Conservation (phyloP, 2,113 vertebrate genomes). For the Corythoichthys intestinalis region DNA sequence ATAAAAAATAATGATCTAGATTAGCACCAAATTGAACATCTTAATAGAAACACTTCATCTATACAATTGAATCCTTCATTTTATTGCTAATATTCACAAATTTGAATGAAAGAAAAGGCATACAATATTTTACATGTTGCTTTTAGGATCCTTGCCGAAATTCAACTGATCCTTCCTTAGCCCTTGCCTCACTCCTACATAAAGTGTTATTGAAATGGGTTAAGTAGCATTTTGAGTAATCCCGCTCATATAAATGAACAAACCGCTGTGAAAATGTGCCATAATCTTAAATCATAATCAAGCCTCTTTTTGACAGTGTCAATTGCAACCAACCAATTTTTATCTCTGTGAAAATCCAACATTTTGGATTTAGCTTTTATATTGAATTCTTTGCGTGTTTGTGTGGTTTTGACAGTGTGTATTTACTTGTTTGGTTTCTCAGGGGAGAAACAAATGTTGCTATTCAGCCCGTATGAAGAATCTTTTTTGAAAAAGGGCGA, state of each 20-base stretch:
- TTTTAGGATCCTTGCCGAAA: background rate
- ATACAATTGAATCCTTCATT: too few species aligned
- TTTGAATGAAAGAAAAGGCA: background rate
- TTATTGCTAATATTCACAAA: background rate
- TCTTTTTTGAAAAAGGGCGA: constrained; percentile 39
- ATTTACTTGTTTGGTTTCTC: constrained; percentile 10
- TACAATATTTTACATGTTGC: background rate
- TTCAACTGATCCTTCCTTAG: background rate
- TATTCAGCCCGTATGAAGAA: constrained; percentile 23
- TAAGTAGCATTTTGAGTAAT: background rate
- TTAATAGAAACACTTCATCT: too few species aligned
- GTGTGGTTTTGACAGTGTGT: background rate
- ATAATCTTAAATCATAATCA: background rate
- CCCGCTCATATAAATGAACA: background rate
- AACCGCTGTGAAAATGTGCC: background rate
- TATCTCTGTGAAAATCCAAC: background rate
- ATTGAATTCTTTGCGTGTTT: background rate
- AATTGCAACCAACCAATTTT: background rate
- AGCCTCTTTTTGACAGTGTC: background rate
- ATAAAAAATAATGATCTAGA: too few species aligned
- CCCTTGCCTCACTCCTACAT: background rate
- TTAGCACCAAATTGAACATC: too few species aligned
- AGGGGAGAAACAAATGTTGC: constrained; percentile 3
- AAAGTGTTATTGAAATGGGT: background rate
- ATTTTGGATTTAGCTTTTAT: background rate